Percentiles rank a stretch among this genome's conserved stretches.
Evolutionary conservation across 2,113 vertebrate species (phyloP).

Genomic region (Colossoma macropomum): DNA sequence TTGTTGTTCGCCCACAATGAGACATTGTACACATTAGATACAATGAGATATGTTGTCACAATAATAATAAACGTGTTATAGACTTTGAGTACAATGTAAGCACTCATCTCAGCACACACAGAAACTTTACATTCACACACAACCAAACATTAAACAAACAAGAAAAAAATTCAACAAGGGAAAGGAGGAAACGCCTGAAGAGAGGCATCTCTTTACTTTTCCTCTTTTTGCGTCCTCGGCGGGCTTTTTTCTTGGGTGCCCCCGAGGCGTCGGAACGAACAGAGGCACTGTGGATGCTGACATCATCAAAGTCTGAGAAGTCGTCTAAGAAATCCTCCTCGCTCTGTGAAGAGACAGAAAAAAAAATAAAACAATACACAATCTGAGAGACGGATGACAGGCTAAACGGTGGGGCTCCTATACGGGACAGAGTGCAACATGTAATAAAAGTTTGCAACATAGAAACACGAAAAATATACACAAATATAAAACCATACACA

Average conservation of each 20-base stretch:
- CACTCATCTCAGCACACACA: neutral
- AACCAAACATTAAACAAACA: neutral
- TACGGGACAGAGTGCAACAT: neutral
- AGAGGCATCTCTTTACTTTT: constrained; percentile 83
- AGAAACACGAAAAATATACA: neutral
- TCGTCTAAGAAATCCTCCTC: constrained; percentile 96
- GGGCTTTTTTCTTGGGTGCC: constrained; percentile 87
- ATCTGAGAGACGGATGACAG: neutral
- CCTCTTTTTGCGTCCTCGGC: constrained; percentile 90
- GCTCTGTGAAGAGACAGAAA: constrained; percentile 76
- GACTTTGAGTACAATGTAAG: neutral
- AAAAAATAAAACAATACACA: neutral
- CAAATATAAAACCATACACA: neutral
- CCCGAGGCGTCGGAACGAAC: constrained; percentile 88
- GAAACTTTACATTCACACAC: neutral
- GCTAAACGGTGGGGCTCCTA: neutral
- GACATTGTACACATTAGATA: no score
- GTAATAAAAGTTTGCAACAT: neutral
- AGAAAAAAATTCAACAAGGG: constrained; percentile 25
- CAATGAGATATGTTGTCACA: no score
- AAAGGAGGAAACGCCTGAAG: neutral
- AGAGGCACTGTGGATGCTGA: constrained; percentile 95
- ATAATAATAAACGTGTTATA: no score
- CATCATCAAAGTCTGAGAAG: constrained; percentile 89
- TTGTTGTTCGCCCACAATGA: no score